Evolutionary conservation across 2,888 invertebrate genomes (phyloP), one percentile per base, ranked within the genome.

Genomic region (Diadromus collaris): DNA sequence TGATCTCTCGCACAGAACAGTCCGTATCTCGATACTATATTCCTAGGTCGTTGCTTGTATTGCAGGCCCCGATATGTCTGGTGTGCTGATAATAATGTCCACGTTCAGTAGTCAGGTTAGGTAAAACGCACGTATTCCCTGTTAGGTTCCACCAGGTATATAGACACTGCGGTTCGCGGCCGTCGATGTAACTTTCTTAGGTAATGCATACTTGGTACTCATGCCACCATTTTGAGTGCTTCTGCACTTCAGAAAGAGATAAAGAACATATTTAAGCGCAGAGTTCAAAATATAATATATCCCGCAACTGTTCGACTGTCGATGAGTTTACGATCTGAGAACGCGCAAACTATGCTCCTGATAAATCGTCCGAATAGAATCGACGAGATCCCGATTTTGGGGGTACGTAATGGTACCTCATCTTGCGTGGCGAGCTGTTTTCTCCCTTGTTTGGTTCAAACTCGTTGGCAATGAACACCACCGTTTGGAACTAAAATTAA

Each of bases 351-450:
- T 21, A 56, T 38, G 54, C 63, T 38, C 27, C 9, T 38, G 67
- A 83, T 86, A 86, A 86, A 85, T 86, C 86, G 85, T 82, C 81
- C 76, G 82, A 78, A 85, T 76, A 79, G 82, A 82, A 84, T 81
- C 84, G 84, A 84, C 83, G 76, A 61, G 54, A 61, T 27, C 54
- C 46, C 46, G 61, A 48, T 46, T 76, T 29, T 67, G 72, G 82
- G 75, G 68, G 80, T 80, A 75, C 80, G 83, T 85, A 86, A 86
- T 85, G 84, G 81, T 83, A 83, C 60, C 71, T 64, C 58, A 46
- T 65, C 51, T 24, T 44, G 51, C n/a, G 24, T n/a, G 38, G n/a
- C 9, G 21, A 27, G n/a, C 38, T 27, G 16, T 7, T 78, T 61
- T 44, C 21, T 46, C 34, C 51, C 70, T 71, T 67, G 56, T 63